A percentile compares a stretch with the other conserved stretches of the same genome.
phyloP scores from a whole-genome alignment of 2,797 vertebrate species.

The Luscinia megarhynchos region DNA sequence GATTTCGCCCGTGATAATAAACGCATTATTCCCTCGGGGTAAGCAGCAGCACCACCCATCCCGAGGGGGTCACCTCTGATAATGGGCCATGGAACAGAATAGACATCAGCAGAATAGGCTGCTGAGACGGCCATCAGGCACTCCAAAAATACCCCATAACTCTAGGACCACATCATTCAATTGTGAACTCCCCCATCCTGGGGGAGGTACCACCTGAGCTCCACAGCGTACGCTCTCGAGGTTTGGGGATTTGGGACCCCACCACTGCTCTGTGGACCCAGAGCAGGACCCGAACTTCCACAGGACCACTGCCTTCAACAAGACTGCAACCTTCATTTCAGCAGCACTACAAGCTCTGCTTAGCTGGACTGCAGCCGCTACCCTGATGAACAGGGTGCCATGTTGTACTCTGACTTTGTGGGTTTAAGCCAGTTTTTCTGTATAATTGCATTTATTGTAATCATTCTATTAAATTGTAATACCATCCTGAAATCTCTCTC shows the following conservation, averaged over 20 bases:
- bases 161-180: not conserved
- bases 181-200: not conserved
- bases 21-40: too few relatives aligned
- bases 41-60: not conserved
- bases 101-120: too few relatives aligned
- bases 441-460: not conserved
- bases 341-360: not conserved
- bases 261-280: too few relatives aligned
- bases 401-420: not conserved
- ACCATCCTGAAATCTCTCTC: not conserved
- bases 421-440: not conserved
- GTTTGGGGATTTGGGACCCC: not conserved
- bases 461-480: not conserved
- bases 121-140: not conserved
- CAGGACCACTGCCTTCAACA: not conserved
- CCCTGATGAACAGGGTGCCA: not conserved
- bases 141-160: not conserved
- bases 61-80: not conserved
- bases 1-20: not conserved
- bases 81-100: too few relatives aligned
- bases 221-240: too few relatives aligned
- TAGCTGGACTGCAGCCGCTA: not conserved
- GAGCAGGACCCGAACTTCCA: rapidly evolving
- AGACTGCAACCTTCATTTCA: not conserved
- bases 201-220: not conserved